A percentile compares a stretch with the other conserved stretches of the same genome.
Conservation (phyloP, 2,113 vertebrate species). For the Rallus limicola region DNA sequence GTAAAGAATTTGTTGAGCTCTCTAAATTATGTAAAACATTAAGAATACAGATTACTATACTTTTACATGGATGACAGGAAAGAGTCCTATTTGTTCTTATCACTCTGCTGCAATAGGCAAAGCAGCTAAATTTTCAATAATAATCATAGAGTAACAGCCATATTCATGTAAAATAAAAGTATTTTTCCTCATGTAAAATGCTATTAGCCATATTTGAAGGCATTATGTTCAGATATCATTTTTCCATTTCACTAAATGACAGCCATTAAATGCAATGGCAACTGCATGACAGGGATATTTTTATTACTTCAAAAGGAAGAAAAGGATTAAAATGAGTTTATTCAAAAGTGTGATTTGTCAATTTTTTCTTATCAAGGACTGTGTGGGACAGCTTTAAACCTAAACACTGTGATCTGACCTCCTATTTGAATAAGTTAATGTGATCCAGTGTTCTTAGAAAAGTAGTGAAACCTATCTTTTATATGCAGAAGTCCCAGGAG, state of each 20-base stretch:
- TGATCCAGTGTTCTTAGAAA: conserved; percentile 80
- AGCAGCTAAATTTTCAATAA: conserved; percentile 72
- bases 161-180: conserved; percentile 75
- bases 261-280: conserved; percentile 79
- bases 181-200: conserved; percentile 74
- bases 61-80: conserved; percentile 59
- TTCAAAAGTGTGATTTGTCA: conserved; percentile 85
- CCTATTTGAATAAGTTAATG: conserved; percentile 93
- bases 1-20: conserved; percentile 36
- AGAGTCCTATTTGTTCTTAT: conserved; percentile 51
- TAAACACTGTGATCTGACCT: conserved; percentile 84
- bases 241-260: conserved; percentile 81
- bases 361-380: conserved; percentile 75
- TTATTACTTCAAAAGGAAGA: conserved; percentile 83
- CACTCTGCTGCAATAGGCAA: conserved; percentile 66
- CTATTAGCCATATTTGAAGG: conserved; percentile 79
- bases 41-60: conserved; percentile 55
- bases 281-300: conserved; percentile 81
- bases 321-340: conserved; percentile 88
- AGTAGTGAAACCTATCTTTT: conserved; percentile 82
- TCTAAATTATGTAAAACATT: conserved; percentile 47
- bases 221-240: conserved; percentile 77
- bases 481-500: conserved; percentile 86
- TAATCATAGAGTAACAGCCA: conserved; percentile 64
- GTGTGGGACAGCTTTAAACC: conserved; percentile 81